Evolutionary conservation across 2,797 vertebrate species (phyloP), one percentile per base, ranked within the genome.

Genomic region (Syngnathus rostellatus): DNA sequence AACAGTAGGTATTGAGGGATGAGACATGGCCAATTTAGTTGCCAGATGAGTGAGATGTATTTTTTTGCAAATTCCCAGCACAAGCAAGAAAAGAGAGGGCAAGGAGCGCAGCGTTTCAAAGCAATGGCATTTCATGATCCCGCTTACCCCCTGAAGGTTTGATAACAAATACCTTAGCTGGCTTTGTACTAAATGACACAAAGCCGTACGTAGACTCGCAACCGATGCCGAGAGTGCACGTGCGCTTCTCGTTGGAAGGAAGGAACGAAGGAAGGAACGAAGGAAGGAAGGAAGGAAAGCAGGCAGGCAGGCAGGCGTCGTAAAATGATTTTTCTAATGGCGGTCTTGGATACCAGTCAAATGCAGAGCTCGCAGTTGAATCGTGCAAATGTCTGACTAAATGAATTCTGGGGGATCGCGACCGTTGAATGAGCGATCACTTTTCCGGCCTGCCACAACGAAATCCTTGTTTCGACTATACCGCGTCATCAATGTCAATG

Each of bases 11-110:
- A 83, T 71, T 90, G 86, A 89, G 72, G 76, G 86, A 90, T 85
- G 76, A 82, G 82, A 73, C 81, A 84, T 50, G 84, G 81, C 77
- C 83, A 85, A 85, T 91, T 91, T 87, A 90, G 80, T 75, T 79
- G 87, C 88, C 84, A 82, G 76, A 84, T 63, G 65, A 76, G 57
- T 53, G 63, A 64, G 63, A 6, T 53, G 46, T 14, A 38, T 65
- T 65, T 70, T 70, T 60, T 71, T 68, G 65, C 54, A 59, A 65
- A 37, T 48, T 45, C 41, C 25, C 61, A 45, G 19, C 17, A 7
- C 61, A 72, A 68, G 69, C 67, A 62, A 67, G 25, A 51, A 64
- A 48, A 16, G 17, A 38, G 45, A 63, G 39, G 38, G 38, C 63
- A 46, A 55, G 59, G 40, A 70, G 71, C 71, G 41, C 63, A 67